These are phyloP conservation scores for Sebastes kiyomatsui DNA, from an alignment of 2,797 vertebrate species.

Conservation along the genomic window DNA sequence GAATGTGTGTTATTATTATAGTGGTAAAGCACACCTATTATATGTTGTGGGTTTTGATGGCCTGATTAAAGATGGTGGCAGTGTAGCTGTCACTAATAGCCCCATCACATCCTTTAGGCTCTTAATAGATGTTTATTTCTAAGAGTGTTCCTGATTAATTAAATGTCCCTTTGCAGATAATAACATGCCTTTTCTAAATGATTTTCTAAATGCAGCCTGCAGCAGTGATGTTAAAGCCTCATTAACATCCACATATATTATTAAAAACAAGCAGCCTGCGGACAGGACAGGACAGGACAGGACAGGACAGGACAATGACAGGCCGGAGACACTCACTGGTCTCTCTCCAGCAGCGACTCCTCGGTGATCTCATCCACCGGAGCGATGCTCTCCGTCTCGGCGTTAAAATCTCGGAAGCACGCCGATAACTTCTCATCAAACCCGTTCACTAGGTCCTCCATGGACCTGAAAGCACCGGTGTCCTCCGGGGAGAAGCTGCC, in stretches of 20 bases:
- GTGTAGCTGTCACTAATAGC: background rate
- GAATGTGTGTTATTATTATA: too few relatives aligned
- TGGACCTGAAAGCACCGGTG: constrained; percentile 44
- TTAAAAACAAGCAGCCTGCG: background rate
- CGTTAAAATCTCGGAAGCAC: constrained; percentile 83
- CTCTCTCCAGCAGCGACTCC: constrained; percentile 85
- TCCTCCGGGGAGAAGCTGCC: constrained; percentile 36
- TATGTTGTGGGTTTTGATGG: background rate
- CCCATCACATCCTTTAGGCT: background rate
- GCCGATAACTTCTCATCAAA: constrained; percentile 86
- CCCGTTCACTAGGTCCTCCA: constrained; percentile 72
- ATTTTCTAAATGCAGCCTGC: background rate
- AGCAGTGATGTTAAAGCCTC: background rate
- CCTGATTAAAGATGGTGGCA: constrained; percentile 16
- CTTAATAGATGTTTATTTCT: background rate
- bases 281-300: background rate
- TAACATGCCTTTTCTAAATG: background rate
- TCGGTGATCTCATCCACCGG: constrained; percentile 84
- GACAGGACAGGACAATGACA: background rate
- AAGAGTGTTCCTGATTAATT: background rate
- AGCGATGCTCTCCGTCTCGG: constrained; percentile 72
- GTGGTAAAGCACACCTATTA: background rate
- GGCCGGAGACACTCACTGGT: constrained; percentile 86
- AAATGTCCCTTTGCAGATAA: background rate
- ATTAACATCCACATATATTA: background rate